Base-by-base conservation (phyloP, 2,113 vertebrate species). In the Peucedramus taeniatus region DNA sequence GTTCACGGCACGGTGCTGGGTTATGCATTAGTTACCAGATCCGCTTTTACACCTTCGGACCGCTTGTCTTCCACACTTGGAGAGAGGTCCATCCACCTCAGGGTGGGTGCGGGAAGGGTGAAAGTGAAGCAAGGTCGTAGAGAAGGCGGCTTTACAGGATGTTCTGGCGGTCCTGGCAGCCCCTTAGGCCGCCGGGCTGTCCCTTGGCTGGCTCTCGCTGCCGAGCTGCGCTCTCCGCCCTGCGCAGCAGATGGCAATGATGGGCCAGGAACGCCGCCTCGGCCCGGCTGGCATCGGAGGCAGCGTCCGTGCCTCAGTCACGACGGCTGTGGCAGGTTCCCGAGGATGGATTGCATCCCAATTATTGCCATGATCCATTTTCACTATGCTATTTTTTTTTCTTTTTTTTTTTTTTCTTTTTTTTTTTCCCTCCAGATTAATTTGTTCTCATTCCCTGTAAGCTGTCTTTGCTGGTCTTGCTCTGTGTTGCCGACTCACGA, bases 241-340 rank as follows among this genome's bases (percentile, higher is more conserved):
- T 9, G 72, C 11, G 94, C 96, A 30, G 93, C 75, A 96, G 96
- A 82, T 96, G 96, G 93, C 91, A 88, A 61, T n/a, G 72, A 14
- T 39, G 92, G 9, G 61, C 51, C 83, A 33, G 53, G 22, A 93
- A 66, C 5, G 7, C 56, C 1, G 27, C 93, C 42, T 10, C 40
- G 8, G 20, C 63, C 35, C 37, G 59, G 6, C n/a, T 42, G 24
- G 11, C 37, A 14, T 68, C n/a, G 81, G 74, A 33, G 91, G 81
- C 70, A 76, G 60, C 47, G 22, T 33, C 49, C 27, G 5, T 27
- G 39, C 14, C 30, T 4, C 50, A 7, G 2, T 4, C n/a, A 3
- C 13, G 0, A 5, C 11, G 22, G 7, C 12, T 68, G 7, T 20
- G n/a, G 33, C 64, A 17, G 35, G 2, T 33, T 89, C 63, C 37